phyloP scores from a whole-genome alignment of 2,888 invertebrate genomes.

The Coelopa pilipes region DNA sequence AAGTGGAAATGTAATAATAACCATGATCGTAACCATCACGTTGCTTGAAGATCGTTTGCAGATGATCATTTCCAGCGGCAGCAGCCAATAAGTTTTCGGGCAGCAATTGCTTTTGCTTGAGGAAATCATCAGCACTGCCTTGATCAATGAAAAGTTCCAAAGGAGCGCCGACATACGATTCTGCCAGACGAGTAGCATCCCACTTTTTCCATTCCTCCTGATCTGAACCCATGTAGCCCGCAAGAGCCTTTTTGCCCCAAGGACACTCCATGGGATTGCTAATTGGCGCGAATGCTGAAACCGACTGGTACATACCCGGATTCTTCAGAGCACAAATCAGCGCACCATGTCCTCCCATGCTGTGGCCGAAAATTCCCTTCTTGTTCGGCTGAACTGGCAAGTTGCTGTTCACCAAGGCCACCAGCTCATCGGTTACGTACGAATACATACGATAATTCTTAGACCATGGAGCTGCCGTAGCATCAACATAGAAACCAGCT shows the following conservation, averaged over 20 bases:
- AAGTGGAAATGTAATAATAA: conserved; percentile 92
- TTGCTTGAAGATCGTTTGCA: conserved; percentile 77
- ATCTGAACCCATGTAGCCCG: conserved; percentile 81
- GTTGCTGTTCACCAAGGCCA: conserved; percentile 77
- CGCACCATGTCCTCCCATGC: conserved; percentile 99
- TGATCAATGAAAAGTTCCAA: conserved; percentile 88
- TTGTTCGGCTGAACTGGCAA: conserved; percentile 74
- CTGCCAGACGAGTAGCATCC: conserved; percentile 88
- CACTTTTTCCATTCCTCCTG: conserved; percentile 79
- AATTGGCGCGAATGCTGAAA: conserved; percentile 96
- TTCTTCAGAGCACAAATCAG: conserved; percentile 89
- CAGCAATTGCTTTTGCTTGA: conserved; percentile 78
- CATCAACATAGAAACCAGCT: conserved; percentile 96
- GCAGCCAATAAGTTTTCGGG: conserved; percentile 81
- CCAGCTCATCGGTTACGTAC: conserved; percentile 90
- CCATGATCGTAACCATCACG: conserved; percentile 94
- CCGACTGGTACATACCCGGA: conserved; percentile 86
- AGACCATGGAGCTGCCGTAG: conserved; percentile 90
- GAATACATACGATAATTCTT: conserved; percentile 94
- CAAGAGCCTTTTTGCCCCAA: conserved; percentile 90
- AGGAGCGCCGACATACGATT: conserved; percentile 84
- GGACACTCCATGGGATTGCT: conserved; percentile 85
- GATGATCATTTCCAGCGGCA: conserved; percentile 69
- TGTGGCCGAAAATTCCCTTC: conserved; percentile 86
- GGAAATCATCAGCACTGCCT: conserved; percentile 86